Conservation (phyloP, 2,113 vertebrate species). For the Austrofundulus limnaeus region DNA sequence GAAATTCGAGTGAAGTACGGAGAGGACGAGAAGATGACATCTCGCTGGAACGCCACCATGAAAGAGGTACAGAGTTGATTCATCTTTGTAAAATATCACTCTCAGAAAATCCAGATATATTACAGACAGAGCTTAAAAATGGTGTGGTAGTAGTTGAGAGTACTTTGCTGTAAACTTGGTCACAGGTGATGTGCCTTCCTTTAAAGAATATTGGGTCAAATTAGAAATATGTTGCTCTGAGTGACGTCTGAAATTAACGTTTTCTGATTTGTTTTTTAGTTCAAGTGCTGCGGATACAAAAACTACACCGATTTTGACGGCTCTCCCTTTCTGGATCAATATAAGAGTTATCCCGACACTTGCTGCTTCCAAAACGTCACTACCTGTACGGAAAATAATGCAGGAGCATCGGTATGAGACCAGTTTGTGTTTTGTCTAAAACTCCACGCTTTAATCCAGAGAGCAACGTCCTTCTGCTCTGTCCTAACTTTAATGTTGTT, state of each 20-base stretch:
- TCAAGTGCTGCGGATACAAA: slow-evolving; percentile 77
- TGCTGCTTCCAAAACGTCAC: slow-evolving; percentile 63
- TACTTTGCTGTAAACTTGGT: too few species aligned
- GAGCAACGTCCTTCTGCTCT: not conserved
- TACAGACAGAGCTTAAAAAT: too few species aligned
- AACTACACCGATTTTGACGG: slow-evolving; percentile 72
- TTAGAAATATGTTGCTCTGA: not conserved
- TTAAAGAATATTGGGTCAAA: too few species aligned
- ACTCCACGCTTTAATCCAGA: not conserved
- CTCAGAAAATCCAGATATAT: too few species aligned
- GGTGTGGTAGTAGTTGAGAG: too few species aligned
- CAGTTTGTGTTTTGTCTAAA: not conserved
- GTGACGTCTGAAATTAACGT: not conserved
- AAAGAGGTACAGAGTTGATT: slow-evolving; percentile 52
- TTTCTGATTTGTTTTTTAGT: slow-evolving; percentile 57
- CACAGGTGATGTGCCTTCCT: too few species aligned
- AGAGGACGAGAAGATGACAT: not conserved
- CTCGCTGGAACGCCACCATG: slow-evolving; percentile 77
- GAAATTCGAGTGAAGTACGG: slow-evolving; percentile 53
- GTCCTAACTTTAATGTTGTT: not conserved
- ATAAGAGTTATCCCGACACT: not conserved
- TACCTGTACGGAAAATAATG: accelerated
- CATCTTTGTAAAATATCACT: not conserved
- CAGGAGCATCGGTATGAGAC: accelerated
- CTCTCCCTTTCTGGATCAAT: slow-evolving; percentile 38